Evolutionary conservation across 2,113 vertebrate genomes (phyloP), one percentile per base, ranked within the genome.

Genomic region (Labeo rohita): DNA sequence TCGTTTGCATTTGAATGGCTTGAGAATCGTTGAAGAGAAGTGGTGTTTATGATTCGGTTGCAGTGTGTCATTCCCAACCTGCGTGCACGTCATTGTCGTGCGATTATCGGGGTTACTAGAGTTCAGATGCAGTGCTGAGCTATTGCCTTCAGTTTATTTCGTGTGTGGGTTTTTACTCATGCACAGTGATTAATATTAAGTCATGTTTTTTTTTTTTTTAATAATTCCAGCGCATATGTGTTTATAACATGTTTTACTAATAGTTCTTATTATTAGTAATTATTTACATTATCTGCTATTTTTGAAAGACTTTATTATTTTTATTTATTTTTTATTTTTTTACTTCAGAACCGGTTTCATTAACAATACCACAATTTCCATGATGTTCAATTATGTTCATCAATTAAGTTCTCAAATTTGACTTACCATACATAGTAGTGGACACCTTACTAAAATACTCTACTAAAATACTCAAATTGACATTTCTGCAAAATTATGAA

Each of bases 31-130:
- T 21, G 78, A 49, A 6, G 59, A 34, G 47, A 39, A 18, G 21
- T 6, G 81, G 6, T 84, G 82, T 84, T 74, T 56, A 28, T 59
- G 68, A 72, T 9, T 54, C 68, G 47, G 23, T 39, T 77, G n/a
- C n/a, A 12, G n/a, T 56, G 18, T 70, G 81, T 65, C 54, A 84
- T 36, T 16, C 54, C 2, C 61, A 74, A 79, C 66, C 28, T 66
- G 63, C 50, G 63, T 52, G 39, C 54, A 8, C 84, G 77, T 84
- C 87, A 88, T 52, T 86, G 85, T 85, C 76, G 87, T 45, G 79
- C 88, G 78, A 85, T 63, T 23, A 8, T 15, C 75, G 73, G 78
- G 90, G 90, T 90, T 90, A 90, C 87, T 90, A 54, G 50, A 90
- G 90, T 88, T 84, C 90, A 90, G 15, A 73, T 28, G 70, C 63